A percentile compares a stretch with the other conserved stretches of the same genome.
These are phyloP conservation scores for Calcarius lapponicus DNA, from an alignment of 2,797 vertebrate genomes.

Conservation along the genomic window DNA sequence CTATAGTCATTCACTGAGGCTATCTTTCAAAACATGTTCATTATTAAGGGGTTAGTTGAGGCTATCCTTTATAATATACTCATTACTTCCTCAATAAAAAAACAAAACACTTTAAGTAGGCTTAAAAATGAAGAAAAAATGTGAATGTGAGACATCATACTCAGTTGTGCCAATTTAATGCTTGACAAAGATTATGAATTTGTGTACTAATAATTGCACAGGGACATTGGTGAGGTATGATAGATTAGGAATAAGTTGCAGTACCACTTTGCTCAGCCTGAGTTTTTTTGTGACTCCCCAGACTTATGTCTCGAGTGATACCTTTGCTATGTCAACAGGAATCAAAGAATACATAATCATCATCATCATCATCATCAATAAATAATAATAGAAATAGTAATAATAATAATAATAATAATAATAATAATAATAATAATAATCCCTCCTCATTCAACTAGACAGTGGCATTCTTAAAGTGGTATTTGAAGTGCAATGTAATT, in stretches of 20 bases:
- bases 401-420: not conserved
- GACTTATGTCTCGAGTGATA: not conserved
- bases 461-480: not conserved
- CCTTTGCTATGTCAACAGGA: not conserved
- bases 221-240: not conserved
- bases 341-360: not conserved
- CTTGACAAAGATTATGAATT: constrained; percentile 25
- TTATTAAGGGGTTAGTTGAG: not conserved
- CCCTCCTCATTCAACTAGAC: not conserved
- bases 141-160: not conserved
- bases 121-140: constrained; percentile 2
- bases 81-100: not conserved
- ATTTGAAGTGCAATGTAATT: not conserved
- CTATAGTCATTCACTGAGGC: not conserved
- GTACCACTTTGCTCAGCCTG: not conserved
- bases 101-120: not conserved
- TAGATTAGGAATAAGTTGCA: not conserved
- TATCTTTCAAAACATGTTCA: not conserved
- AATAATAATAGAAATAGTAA: no score
- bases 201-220: not conserved
- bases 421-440: rapidly evolving
- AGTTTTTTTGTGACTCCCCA: not conserved
- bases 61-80: not conserved
- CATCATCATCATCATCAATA: not conserved
- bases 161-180: not conserved